Evolutionary conservation across 1,140 invertebrate species (phyloP).

Genomic region (Olivierus martensii): DNA sequence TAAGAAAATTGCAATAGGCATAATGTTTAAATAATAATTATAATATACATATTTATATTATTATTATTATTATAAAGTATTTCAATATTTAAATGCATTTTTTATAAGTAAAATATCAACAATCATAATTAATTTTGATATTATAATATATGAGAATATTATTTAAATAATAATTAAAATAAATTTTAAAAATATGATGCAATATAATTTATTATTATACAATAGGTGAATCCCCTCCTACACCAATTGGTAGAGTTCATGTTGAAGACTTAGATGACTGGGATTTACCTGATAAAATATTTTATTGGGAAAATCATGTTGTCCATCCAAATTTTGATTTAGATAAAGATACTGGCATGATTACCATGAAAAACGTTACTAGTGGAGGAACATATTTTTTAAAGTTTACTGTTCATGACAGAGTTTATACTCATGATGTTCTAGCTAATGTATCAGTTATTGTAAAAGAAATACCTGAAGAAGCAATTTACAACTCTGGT

Average conservation of each 20-base stretch:
- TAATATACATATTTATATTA: not conserved
- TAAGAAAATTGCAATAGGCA: too few relatives aligned
- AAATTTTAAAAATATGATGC: not conserved
- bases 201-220: not conserved
- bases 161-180: not conserved
- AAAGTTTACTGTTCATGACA: constrained; percentile 82
- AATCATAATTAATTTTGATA: not conserved
- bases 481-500: constrained; percentile 88
- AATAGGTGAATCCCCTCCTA: constrained; percentile 67
- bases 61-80: not conserved
- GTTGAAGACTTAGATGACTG: constrained; percentile 94
- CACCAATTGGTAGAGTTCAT: constrained; percentile 87
- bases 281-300: constrained; percentile 94
- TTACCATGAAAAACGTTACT: constrained; percentile 84
- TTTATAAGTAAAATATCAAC: not conserved
- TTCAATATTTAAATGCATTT: not conserved
- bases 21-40: too few relatives aligned
- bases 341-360: constrained; percentile 84
- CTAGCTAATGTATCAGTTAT: constrained; percentile 84
- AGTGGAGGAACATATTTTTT: constrained; percentile 66
- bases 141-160: not conserved
- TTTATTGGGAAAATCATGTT: constrained; percentile 73
- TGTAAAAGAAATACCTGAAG: constrained; percentile 84
- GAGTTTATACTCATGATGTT: constrained; percentile 83
- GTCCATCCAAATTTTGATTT: constrained; percentile 58